A percentile compares a stretch with the other conserved stretches of the same genome.
Evolutionary conservation across 2,888 invertebrate species (phyloP).

Genomic region (Dasysyrphus albostriatus): DNA sequence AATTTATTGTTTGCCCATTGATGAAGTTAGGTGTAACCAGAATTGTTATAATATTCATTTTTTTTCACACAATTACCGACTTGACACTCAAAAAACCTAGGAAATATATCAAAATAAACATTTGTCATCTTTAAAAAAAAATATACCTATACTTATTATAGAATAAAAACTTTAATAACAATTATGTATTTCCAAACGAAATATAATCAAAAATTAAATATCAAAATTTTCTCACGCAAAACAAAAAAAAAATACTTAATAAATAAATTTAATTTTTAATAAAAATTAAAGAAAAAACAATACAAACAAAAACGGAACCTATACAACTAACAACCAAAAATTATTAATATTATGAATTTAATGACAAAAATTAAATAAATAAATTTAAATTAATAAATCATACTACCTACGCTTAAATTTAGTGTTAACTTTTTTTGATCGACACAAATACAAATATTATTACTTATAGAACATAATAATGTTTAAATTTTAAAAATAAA

Average conservation of each 20-base stretch:
- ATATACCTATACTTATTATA: background rate
- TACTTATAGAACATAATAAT: slow-evolving; percentile 43
- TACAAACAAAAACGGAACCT: slow-evolving; percentile 36
- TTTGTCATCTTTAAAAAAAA: slow-evolving; percentile 51
- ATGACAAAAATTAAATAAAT: slow-evolving; percentile 8
- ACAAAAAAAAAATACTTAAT: slow-evolving; percentile 5
- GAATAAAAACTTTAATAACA: slow-evolving; percentile 14
- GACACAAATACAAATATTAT: slow-evolving; percentile 65
- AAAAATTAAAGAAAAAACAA: slow-evolving; percentile 6
- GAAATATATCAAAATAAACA: slow-evolving; percentile 46
- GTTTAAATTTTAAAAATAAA: slow-evolving; percentile 20
- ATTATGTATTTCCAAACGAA: slow-evolving; percentile 45
- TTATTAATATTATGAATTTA: slow-evolving; percentile 54
- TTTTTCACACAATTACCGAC: slow-evolving; percentile 8
- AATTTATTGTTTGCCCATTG: too few species aligned
- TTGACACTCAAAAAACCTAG: slow-evolving; percentile 9
- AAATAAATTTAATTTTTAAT: slow-evolving; percentile 42
- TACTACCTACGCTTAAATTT: slow-evolving; percentile 73
- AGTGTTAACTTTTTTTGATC: slow-evolving; percentile 67
- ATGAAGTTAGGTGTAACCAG: too few species aligned
- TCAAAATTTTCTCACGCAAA: slow-evolving; percentile 67
- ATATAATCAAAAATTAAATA: slow-evolving; percentile 67
- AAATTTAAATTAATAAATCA: slow-evolving; percentile 38
- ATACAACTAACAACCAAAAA: slow-evolving; percentile 69
- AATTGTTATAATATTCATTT: background rate